Percentiles rank a stretch among this genome's conserved stretches.
These are phyloP conservation scores for Aphidius ervi DNA, from an alignment of 1,140 invertebrate species.

Conservation along the genomic window DNA sequence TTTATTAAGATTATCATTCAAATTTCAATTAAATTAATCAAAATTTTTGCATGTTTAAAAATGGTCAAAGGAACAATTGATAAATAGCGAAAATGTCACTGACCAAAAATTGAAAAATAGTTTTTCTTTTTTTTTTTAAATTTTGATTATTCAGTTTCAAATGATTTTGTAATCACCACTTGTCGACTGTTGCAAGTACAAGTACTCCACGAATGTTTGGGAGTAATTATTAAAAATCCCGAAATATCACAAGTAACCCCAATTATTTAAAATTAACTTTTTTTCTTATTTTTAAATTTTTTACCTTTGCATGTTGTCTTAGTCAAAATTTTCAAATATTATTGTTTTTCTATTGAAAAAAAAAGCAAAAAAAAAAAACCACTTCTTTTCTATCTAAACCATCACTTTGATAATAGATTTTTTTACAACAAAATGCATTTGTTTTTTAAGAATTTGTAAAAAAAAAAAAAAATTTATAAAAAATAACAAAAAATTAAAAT, in stretches of 20 bases:
- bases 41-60: too few relatives aligned
- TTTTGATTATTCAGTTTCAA: too few relatives aligned
- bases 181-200: constrained; percentile 24
- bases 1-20: too few relatives aligned
- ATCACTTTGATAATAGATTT: too few relatives aligned
- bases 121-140: too few relatives aligned
- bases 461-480: not conserved
- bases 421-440: not conserved
- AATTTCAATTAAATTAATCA: too few relatives aligned
- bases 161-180: constrained; percentile 24
- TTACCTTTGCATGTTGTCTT: constrained; percentile 9
- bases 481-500: not conserved
- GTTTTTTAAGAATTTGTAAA: constrained; percentile 7
- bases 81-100: too few relatives aligned
- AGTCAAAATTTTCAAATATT: not conserved
- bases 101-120: too few relatives aligned
- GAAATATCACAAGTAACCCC: not conserved
- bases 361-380: too few relatives aligned
- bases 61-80: too few relatives aligned
- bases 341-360: too few relatives aligned
- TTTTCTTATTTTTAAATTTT: not conserved
- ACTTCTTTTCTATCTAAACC: too few relatives aligned
- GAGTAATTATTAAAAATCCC: constrained; percentile 12
- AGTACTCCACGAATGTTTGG: constrained; percentile 19
- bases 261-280: not conserved